Evolutionary conservation across 2,113 vertebrate species (phyloP).

Genomic region (Lagopus leucura): DNA sequence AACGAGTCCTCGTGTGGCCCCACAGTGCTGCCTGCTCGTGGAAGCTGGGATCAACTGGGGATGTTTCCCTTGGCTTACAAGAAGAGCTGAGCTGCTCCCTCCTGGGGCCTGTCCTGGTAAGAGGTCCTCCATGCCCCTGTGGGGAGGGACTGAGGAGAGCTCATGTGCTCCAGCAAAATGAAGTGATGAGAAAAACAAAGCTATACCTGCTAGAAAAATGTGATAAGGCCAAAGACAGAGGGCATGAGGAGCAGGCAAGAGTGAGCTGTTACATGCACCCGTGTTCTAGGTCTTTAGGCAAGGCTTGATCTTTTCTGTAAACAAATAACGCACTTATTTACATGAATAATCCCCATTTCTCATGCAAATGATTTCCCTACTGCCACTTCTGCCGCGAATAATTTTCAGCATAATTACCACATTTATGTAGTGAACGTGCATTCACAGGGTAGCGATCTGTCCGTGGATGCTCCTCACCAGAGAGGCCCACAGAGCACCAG

Average conservation of each 20-base stretch:
- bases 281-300: constrained; percentile 65
- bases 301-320: constrained; percentile 68
- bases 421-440: constrained; percentile 70
- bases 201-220: not conserved
- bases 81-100: no score
- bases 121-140: no score
- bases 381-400: constrained; percentile 67
- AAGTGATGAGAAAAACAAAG: not conserved
- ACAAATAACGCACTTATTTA: constrained; percentile 70
- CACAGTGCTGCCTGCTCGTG: no score
- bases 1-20: no score
- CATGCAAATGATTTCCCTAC: constrained; percentile 71
- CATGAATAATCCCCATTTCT: constrained; percentile 73
- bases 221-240: not conserved
- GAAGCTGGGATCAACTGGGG: no score
- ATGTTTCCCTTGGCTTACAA: no score
- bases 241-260: not conserved
- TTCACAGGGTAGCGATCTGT: constrained; percentile 46
- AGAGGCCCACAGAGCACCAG: constrained; percentile 34
- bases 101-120: no score
- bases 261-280: not conserved
- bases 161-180: not conserved
- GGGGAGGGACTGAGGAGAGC: not conserved
- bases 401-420: constrained; percentile 70
- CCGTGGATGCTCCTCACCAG: constrained; percentile 20